phyloP scores from a whole-genome alignment of 2,797 vertebrate genomes.

The Clarias fuscus region DNA sequence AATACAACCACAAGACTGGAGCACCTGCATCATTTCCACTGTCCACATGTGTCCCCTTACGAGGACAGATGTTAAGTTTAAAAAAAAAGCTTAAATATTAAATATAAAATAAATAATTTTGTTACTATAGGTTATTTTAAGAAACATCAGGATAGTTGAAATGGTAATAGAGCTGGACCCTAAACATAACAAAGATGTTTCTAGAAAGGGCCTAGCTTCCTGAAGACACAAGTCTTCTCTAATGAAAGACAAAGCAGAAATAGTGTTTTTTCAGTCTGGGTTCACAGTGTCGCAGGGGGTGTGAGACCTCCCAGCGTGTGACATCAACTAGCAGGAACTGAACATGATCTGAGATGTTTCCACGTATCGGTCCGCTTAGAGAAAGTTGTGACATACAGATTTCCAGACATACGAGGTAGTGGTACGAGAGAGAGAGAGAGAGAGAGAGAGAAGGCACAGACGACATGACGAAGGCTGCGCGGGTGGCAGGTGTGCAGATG shows the following conservation, averaged over 20 bases:
- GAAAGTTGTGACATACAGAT: not conserved
- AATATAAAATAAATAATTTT: too few species aligned
- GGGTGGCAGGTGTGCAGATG: conserved; percentile 16
- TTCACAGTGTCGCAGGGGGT: not conserved
- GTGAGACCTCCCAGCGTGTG: not conserved
- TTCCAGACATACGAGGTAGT: not conserved
- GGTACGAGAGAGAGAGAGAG: not conserved
- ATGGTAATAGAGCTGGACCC: not conserved
- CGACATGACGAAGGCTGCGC: not conserved
- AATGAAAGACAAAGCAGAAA: not conserved
- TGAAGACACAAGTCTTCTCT: not conserved
- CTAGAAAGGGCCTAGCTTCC: not conserved
- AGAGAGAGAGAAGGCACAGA: not conserved
- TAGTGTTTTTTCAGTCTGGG: not conserved
- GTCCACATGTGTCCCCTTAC: too few species aligned
- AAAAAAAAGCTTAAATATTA: too few species aligned
- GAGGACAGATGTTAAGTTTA: too few species aligned
- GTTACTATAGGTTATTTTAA: not conserved
- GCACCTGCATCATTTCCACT: not conserved
- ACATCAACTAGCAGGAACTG: not conserved
- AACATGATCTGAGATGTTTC: not conserved
- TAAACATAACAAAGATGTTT: not conserved
- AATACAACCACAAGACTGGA: not conserved
- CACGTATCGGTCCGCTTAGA: not conserved
- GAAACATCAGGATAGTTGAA: not conserved